Conservation (phyloP, 2,888 invertebrate species). For the Julus scanicus region DNA sequence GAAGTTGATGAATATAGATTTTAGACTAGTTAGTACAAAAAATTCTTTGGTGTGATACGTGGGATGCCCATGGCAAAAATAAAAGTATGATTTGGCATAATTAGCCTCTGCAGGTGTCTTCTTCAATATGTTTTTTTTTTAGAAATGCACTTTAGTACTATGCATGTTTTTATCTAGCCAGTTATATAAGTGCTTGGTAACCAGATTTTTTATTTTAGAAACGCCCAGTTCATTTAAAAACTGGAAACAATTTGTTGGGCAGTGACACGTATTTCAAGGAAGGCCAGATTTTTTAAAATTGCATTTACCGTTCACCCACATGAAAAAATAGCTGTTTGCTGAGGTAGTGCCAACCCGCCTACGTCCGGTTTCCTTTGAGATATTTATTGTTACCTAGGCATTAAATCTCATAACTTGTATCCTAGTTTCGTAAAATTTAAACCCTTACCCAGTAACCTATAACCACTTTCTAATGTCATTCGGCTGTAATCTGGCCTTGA, state of each 20-base stretch:
- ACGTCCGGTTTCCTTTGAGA: not conserved
- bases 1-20: too few species aligned
- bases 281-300: constrained; percentile 11
- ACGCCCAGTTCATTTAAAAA: not conserved
- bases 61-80: not conserved
- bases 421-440: not conserved
- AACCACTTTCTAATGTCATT: constrained; percentile 45
- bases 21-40: too few species aligned
- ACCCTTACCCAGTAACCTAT: constrained; percentile 41
- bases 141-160: not conserved
- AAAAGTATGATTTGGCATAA: not conserved
- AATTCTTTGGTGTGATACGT: not conserved
- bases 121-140: not conserved
- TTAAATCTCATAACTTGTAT: not conserved
- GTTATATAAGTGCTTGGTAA: constrained; percentile 16
- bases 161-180: not conserved
- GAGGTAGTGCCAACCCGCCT: not conserved
- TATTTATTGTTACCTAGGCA: not conserved
- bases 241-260: not conserved
- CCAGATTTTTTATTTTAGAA: not conserved
- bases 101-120: not conserved
- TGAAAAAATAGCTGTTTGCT: constrained; percentile 1
- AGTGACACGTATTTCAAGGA: constrained; percentile 34
- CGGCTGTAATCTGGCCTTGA: not conserved
- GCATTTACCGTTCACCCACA: constrained; percentile 22